phyloP scores from a whole-genome alignment of 2,113 vertebrate genomes.

The Forbesichthys papilliferus region DNA sequence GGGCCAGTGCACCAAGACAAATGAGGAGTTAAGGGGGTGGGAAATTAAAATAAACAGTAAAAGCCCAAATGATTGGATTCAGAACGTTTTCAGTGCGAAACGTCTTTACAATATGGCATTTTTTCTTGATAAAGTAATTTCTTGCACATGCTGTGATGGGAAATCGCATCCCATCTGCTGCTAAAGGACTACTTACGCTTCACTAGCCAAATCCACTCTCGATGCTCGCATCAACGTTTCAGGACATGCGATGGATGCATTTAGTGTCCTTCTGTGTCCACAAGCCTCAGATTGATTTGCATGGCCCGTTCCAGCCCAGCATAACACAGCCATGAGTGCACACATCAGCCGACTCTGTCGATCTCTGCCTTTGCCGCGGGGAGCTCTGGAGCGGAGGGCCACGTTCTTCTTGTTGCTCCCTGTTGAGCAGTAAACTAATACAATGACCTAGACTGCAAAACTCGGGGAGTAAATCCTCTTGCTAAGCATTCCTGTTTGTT shows the following conservation, averaged over 20 bases:
- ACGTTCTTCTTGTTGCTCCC: background rate
- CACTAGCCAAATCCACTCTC: constrained; percentile 1
- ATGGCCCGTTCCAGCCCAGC: background rate
- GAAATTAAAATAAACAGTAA: no score
- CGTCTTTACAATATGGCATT: constrained; percentile 8
- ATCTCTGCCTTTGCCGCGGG: background rate
- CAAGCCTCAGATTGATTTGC: background rate
- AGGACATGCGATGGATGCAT: constrained; percentile 2
- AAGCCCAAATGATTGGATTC: background rate
- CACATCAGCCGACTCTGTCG: background rate
- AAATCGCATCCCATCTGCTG: constrained; percentile 6
- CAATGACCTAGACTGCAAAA: background rate
- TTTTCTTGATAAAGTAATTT: constrained; percentile 11
- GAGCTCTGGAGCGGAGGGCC: background rate
- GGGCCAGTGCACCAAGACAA: no score
- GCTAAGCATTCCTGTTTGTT: background rate
- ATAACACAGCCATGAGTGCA: background rate
- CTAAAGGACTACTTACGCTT: background rate
- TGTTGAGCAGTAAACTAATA: background rate
- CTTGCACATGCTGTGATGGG: constrained; percentile 6
- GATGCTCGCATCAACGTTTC: background rate
- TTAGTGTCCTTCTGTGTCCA: background rate
- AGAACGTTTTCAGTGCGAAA: background rate
- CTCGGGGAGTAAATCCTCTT: constrained; percentile 1
- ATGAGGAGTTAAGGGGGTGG: no score